Evolutionary conservation across 2,797 vertebrate species (phyloP).

Genomic region (Babyrousa celebensis): DNA sequence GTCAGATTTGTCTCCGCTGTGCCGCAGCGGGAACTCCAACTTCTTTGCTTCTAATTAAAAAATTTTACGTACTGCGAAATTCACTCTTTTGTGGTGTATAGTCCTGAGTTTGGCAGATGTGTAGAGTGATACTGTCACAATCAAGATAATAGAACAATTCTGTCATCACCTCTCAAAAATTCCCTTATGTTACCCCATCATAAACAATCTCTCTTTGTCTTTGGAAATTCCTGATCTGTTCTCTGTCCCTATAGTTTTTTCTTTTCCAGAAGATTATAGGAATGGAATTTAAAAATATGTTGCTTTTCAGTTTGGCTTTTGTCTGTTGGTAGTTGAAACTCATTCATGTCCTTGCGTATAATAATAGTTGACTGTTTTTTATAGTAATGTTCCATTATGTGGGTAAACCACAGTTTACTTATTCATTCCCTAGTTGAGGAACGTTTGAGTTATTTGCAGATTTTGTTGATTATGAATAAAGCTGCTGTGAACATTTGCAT

Average conservation of each 20-base stretch:
- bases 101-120: not conserved
- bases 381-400: not conserved
- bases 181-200: not conserved
- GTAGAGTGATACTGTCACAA: not conserved
- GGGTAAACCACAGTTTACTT: not conserved
- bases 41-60: conserved; percentile 4
- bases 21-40: too few species aligned
- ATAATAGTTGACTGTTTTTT: not conserved
- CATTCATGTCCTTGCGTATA: not conserved
- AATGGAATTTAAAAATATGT: not conserved
- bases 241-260: not conserved
- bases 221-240: not conserved
- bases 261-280: not conserved
- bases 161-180: not conserved
- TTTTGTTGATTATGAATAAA: conserved; percentile 43
- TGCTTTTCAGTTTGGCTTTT: conserved; percentile 32
- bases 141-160: not conserved
- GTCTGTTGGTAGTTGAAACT: not conserved
- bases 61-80: not conserved
- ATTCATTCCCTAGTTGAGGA: not conserved
- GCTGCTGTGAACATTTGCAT: conserved; percentile 7
- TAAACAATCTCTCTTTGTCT: not conserved
- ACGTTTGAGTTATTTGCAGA: not conserved
- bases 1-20: too few species aligned
- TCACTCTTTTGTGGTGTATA: not conserved